These are phyloP conservation scores for Geopemphigus sp. DNA, from an alignment of 1,140 invertebrate species.

Conservation along the genomic window DNA sequence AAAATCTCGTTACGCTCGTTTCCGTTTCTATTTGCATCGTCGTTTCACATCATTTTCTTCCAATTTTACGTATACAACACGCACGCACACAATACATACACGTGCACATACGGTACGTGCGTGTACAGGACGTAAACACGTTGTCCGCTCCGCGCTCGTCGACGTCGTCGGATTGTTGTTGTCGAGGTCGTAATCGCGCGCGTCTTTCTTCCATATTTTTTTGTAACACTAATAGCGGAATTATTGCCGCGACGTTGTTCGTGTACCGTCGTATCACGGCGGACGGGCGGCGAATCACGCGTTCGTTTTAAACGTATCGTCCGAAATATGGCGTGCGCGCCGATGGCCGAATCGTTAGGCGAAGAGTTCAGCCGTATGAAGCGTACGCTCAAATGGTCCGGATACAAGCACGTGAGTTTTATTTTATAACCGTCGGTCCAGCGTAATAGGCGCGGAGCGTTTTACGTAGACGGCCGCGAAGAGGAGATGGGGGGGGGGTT, in stretches of 20 bases:
- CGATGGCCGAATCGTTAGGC: constrained; percentile 38
- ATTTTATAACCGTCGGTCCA: neutral
- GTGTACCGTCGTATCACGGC: neutral
- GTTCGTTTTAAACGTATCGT: neutral
- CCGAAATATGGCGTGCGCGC: neutral
- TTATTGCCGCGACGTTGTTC: neutral
- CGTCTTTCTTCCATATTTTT: no score
- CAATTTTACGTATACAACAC: neutral
- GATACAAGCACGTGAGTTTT: constrained; percentile 45
- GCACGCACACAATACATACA: neutral
- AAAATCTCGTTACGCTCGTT: no score
- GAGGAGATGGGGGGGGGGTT: no score
- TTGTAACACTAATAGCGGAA: no score
- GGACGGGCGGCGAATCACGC: no score
- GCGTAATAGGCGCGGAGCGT: no score
- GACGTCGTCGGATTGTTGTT: constrained; percentile 5
- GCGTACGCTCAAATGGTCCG: constrained; percentile 45
- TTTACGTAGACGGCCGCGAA: no score
- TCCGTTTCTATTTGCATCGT: no score
- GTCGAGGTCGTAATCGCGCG: constrained; percentile 24
- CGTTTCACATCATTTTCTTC: neutral
- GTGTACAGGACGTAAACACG: neutral
- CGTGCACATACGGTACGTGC: neutral
- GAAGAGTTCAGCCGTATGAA: constrained; percentile 25
- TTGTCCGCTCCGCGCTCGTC: neutral